Evolutionary conservation across 2,797 vertebrate genomes (phyloP).

Genomic region (Arnoldichthys spilopterus): DNA sequence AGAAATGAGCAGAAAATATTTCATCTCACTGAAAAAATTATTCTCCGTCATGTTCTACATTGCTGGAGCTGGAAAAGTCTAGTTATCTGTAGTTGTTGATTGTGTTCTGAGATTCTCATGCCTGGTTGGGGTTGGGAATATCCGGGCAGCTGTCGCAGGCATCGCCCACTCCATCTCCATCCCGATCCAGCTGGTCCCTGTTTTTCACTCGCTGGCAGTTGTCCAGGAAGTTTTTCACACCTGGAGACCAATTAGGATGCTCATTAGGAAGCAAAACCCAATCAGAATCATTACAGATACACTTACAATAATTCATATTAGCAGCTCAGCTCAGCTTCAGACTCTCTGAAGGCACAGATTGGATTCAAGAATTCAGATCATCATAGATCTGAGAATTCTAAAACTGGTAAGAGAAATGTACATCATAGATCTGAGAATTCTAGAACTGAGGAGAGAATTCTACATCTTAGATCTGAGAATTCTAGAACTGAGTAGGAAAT

Average conservation of each 20-base stretch:
- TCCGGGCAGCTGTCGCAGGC: conserved; percentile 97
- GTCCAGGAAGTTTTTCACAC: conserved; percentile 94
- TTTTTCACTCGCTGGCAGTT: conserved; percentile 93
- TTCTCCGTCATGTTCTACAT: background rate
- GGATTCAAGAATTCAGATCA: too few relatives aligned
- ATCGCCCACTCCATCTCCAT: conserved; percentile 94
- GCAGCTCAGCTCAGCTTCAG: background rate
- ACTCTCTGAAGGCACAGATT: too few relatives aligned
- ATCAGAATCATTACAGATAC: too few relatives aligned
- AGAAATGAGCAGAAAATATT: conserved; percentile 34
- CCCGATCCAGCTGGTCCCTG: conserved; percentile 86
- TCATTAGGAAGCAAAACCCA: background rate
- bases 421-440: background rate
- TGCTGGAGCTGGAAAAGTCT: background rate
- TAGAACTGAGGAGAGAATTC: too few relatives aligned
- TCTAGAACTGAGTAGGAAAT: too few relatives aligned
- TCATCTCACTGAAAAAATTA: background rate
- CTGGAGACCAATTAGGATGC: conserved; percentile 65
- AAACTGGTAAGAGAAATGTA: too few relatives aligned
- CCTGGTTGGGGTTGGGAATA: conserved; percentile 96
- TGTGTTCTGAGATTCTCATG: conserved; percentile 22
- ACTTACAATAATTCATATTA: background rate
- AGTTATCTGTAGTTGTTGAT: background rate
- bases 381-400: background rate
- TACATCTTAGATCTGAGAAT: too few relatives aligned